Evolutionary conservation across 2,113 vertebrate genomes (phyloP).

Genomic region (Erythrolamprus reginae): DNA sequence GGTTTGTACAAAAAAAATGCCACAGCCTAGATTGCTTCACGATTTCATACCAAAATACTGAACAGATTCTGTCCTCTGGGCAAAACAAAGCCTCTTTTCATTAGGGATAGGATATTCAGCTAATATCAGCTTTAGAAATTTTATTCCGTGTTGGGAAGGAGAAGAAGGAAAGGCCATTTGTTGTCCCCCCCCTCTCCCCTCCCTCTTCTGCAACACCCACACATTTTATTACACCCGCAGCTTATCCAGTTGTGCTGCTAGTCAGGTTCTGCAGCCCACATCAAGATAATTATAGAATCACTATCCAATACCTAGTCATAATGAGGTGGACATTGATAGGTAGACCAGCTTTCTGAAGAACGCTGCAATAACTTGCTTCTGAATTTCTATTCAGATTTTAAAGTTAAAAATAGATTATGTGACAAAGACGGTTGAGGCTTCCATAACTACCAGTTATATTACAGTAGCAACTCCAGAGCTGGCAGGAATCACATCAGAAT

Average conservation of each 20-base stretch:
- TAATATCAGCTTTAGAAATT: neutral
- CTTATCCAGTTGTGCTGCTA: neutral
- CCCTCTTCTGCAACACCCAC: neutral
- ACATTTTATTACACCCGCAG: neutral
- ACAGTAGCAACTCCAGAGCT: neutral
- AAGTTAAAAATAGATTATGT: neutral
- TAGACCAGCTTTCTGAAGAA: neutral
- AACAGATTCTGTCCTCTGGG: neutral
- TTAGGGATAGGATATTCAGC: neutral
- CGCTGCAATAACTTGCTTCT: neutral
- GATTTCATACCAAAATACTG: neutral
- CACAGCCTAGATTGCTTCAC: neutral
- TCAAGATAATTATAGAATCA: neutral
- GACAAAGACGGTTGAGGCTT: neutral
- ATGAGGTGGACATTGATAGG: neutral
- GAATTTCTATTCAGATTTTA: neutral
- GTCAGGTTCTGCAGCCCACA: neutral
- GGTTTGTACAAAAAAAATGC: neutral
- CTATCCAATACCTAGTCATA: neutral
- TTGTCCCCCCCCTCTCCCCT: neutral
- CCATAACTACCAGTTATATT: too few species aligned
- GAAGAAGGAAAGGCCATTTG: neutral
- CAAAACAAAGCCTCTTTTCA: neutral
- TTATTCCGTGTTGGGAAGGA: neutral
- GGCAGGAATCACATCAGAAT: neutral